Evolutionary conservation across 2,888 invertebrate genomes (phyloP).

Genomic region (Pycnomerus fuliginosus): DNA sequence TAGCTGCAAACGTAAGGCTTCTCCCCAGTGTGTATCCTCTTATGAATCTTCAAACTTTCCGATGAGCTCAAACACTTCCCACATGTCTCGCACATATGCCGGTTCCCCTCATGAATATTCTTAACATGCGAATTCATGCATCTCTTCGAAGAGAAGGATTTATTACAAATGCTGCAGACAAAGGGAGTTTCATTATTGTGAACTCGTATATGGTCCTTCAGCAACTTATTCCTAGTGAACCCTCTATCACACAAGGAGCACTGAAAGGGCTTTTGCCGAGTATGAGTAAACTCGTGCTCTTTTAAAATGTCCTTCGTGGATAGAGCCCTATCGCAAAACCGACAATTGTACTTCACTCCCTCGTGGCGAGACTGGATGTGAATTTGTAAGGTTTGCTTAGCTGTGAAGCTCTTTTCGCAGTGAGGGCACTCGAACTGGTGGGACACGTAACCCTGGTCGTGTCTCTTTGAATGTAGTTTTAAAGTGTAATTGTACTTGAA

Average conservation of each 20-base stretch:
- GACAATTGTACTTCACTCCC: background rate
- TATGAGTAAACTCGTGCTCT: constrained; percentile 57
- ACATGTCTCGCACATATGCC: constrained; percentile 55
- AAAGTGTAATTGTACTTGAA: too few relatives aligned
- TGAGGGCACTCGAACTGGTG: too few relatives aligned
- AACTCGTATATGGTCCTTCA: constrained; percentile 16
- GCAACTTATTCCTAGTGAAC: constrained; percentile 34
- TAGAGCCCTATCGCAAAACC: too few relatives aligned
- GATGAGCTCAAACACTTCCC: constrained; percentile 55
- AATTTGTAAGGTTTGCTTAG: constrained; percentile 52
- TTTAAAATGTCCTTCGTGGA: too few relatives aligned
- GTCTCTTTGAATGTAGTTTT: too few relatives aligned
- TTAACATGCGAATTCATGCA: constrained; percentile 41
- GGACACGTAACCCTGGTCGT: too few relatives aligned
- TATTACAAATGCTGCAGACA: constrained; percentile 23
- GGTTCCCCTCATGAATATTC: background rate
- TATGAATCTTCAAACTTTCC: constrained; percentile 52
- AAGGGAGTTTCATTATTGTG: constrained; percentile 33
- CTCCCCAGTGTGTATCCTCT: constrained; percentile 41
- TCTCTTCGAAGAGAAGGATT: constrained; percentile 39
- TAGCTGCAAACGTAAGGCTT: constrained; percentile 40
- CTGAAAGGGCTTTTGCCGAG: constrained; percentile 56
- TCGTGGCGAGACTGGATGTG: background rate
- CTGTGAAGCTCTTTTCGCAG: constrained; percentile 63
- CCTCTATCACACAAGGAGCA: constrained; percentile 58